phyloP scores from a whole-genome alignment of 2,888 invertebrate species.

The Pyrgus malvae region DNA sequence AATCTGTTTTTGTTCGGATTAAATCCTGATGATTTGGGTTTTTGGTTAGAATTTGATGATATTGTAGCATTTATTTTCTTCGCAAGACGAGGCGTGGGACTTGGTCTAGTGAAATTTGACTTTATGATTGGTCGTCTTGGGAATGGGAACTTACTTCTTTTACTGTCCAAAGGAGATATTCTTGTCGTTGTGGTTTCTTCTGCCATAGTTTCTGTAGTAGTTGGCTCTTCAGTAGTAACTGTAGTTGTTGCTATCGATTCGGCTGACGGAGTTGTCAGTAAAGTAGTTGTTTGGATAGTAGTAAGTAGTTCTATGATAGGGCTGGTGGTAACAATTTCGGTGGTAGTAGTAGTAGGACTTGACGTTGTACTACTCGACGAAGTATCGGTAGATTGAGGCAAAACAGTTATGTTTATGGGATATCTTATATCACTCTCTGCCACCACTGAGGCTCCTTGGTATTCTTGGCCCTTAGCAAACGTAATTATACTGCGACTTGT shows the following conservation, averaged over 20 bases:
- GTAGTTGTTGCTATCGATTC: conserved; percentile 32
- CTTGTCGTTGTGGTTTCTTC: conserved; percentile 61
- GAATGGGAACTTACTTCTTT: conserved; percentile 67
- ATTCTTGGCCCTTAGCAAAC: conserved; percentile 68
- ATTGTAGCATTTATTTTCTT: conserved; percentile 58
- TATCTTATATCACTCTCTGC: conserved; percentile 51
- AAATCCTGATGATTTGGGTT: conserved; percentile 65
- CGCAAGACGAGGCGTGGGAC: conserved; percentile 40
- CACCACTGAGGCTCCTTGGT: conserved; percentile 52
- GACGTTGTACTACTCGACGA: conserved; percentile 41
- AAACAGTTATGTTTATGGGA: conserved; percentile 52
- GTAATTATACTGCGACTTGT: conserved; percentile 59
- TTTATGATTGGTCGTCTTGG: conserved; percentile 64
- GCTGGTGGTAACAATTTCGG: conserved; percentile 40
- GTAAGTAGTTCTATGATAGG: conserved; percentile 47
- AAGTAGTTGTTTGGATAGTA: conserved; percentile 36
- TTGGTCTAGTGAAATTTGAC: conserved; percentile 57
- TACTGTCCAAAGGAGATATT: conserved; percentile 55
- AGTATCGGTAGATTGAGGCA: conserved; percentile 36
- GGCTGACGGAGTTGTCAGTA: conserved; percentile 35
- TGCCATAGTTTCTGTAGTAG: conserved; percentile 50
- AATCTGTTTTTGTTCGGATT: conserved; percentile 62
- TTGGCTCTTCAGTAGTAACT: conserved; percentile 38
- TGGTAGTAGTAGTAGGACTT: conserved; percentile 40
- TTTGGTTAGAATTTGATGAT: conserved; percentile 49